These are phyloP conservation scores for Anomalospiza imberbis DNA, from an alignment of 2,797 vertebrate species.

Conservation along the genomic window DNA sequence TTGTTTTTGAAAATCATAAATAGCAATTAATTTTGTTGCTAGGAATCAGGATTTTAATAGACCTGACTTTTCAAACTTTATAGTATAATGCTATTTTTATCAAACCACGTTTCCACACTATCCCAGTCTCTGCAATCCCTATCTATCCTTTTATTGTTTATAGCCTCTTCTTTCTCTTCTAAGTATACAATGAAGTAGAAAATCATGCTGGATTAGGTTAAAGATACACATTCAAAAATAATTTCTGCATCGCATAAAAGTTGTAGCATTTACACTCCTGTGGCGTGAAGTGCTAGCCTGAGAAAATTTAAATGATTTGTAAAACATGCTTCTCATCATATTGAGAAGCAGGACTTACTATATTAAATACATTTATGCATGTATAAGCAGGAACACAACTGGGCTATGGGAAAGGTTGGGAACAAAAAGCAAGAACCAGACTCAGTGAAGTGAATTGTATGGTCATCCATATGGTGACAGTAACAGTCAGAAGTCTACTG, in stretches of 20 bases:
- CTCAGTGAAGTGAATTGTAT: neutral
- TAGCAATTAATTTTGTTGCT: neutral
- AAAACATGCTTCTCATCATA: neutral
- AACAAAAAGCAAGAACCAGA: neutral
- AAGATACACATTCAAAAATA: neutral
- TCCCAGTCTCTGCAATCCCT: neutral
- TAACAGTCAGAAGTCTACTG: neutral
- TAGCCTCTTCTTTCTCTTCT: neutral
- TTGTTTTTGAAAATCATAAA: neutral
- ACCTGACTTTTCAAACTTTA: neutral
- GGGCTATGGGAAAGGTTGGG: neutral
- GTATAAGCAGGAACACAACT: neutral
- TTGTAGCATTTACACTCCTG: neutral
- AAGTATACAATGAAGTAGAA: neutral
- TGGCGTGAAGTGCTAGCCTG: neutral
- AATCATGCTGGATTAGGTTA: neutral
- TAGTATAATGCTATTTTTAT: neutral
- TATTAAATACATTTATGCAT: neutral
- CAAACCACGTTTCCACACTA: neutral
- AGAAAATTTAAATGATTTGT: neutral
- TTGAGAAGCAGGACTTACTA: neutral
- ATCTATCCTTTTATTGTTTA: neutral
- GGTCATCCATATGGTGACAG: neutral
- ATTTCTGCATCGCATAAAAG: neutral
- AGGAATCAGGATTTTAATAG: neutral